These are phyloP conservation scores for Hoplostethus mediterraneus DNA, from an alignment of 2,797 vertebrate species.

Conservation along the genomic window DNA sequence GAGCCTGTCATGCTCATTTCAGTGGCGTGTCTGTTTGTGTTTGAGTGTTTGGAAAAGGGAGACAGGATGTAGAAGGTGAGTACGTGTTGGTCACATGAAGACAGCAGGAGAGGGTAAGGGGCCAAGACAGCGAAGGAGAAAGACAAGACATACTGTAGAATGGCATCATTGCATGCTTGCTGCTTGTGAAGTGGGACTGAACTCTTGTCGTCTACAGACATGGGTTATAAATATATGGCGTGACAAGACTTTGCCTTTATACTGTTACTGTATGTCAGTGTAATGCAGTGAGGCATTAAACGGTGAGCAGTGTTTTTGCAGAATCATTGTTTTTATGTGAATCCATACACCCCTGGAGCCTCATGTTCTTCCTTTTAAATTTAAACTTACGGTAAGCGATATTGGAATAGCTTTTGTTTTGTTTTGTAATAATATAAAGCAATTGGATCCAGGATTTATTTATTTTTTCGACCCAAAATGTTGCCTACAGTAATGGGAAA, in stretches of 20 bases:
- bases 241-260: not conserved
- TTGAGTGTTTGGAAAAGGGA: not conserved
- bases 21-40: conserved; percentile 10
- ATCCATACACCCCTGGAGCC: not conserved
- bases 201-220: conserved; percentile 27
- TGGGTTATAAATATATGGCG: conserved; percentile 7
- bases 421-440: too few relatives aligned
- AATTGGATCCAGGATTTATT: too few relatives aligned
- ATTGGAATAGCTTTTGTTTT: not conserved
- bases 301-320: conserved; percentile 12
- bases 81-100: not conserved
- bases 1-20: conserved; percentile 21
- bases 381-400: conserved; percentile 24
- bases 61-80: not conserved
- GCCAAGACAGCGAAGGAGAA: not conserved
- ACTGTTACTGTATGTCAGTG: conserved; percentile 1
- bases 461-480: too few relatives aligned
- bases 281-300: conserved; percentile 7
- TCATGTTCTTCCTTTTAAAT: conserved; percentile 10
- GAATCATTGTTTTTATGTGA: conserved; percentile 14
- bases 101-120: not conserved
- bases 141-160: not conserved
- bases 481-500: too few relatives aligned
- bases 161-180: conserved; percentile 8
- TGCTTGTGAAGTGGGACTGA: conserved; percentile 38